Evolutionary conservation across 2,113 vertebrate genomes (phyloP).

Genomic region (Phrynosoma platyrhinos): DNA sequence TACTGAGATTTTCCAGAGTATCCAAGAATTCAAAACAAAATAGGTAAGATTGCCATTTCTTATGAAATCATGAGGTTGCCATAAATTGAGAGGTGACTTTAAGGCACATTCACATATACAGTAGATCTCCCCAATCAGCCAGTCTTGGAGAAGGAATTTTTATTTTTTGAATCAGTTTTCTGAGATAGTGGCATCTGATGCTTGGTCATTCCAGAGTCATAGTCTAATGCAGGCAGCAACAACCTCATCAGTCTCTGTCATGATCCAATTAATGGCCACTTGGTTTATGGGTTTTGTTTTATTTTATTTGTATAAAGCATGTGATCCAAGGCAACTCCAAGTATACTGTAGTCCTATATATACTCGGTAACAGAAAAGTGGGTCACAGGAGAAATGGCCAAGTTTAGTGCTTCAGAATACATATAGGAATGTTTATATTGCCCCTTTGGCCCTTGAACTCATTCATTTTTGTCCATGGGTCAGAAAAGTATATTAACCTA

Average conservation of each 20-base stretch:
- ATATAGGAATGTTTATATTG: background rate
- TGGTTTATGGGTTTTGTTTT: too few relatives aligned
- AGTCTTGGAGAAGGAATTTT: too few relatives aligned
- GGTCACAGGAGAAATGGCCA: background rate
- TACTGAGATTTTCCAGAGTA: background rate
- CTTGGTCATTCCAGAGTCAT: background rate
- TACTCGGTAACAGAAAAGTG: background rate
- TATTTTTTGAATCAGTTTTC: background rate
- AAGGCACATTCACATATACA: background rate
- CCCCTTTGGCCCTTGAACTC: background rate
- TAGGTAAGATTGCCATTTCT: background rate
- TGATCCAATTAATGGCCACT: background rate
- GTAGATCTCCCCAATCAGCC: background rate
- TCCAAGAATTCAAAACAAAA: background rate
- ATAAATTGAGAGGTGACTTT: too few relatives aligned
- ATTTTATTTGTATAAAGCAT: too few relatives aligned
- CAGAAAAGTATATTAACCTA: background rate
- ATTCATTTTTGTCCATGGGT: background rate
- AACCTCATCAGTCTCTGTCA: background rate
- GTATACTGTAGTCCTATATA: too few relatives aligned
- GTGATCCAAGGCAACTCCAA: too few relatives aligned
- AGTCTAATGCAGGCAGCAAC: background rate
- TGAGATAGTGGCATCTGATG: background rate
- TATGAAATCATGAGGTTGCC: background rate
- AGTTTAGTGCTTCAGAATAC: constrained; percentile 1